A percentile compares a stretch with the other conserved stretches of the same genome.
Evolutionary conservation across 2,888 invertebrate species (phyloP).

Genomic region (Melikaiella ostensackeni): DNA sequence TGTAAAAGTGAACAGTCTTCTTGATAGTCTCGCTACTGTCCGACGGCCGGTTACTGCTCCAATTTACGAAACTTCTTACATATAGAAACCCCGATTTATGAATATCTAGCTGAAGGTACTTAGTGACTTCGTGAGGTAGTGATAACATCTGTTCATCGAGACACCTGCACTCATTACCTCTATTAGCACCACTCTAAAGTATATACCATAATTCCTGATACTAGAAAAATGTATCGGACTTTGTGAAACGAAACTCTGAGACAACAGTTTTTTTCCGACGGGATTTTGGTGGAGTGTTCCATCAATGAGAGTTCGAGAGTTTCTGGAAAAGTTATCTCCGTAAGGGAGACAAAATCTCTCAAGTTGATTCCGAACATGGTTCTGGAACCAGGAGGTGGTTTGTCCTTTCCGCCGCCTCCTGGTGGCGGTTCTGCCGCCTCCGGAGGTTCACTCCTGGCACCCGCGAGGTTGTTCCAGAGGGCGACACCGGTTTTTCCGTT

Average conservation of each 20-base stretch:
- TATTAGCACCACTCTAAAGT: neutral
- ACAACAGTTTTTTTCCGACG: neutral
- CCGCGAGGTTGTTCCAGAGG: slow-evolving; percentile 72
- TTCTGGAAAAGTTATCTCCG: slow-evolving; percentile 26
- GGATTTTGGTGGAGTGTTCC: neutral
- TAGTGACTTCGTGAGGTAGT: neutral
- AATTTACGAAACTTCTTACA: neutral
- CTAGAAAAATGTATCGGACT: neutral
- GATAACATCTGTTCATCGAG: neutral
- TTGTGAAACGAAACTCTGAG: neutral
- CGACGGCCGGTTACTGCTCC: neutral
- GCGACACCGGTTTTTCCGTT: slow-evolving; percentile 75
- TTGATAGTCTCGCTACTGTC: neutral
- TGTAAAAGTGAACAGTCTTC: neutral
- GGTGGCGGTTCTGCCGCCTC: slow-evolving; percentile 70
- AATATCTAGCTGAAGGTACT: neutral
- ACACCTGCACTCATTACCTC: neutral
- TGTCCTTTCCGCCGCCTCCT: slow-evolving; percentile 76
- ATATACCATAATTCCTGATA: neutral
- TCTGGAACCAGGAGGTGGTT: slow-evolving; percentile 75
- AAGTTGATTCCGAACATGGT: slow-evolving; percentile 77
- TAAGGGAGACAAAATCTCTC: slow-evolving; percentile 52
- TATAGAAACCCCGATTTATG: neutral
- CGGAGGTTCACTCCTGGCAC: slow-evolving; percentile 69
- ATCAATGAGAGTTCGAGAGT: slow-evolving; percentile 19